phyloP scores from a whole-genome alignment of 2,888 invertebrate genomes.

The Scaptomyza polygonia region DNA sequence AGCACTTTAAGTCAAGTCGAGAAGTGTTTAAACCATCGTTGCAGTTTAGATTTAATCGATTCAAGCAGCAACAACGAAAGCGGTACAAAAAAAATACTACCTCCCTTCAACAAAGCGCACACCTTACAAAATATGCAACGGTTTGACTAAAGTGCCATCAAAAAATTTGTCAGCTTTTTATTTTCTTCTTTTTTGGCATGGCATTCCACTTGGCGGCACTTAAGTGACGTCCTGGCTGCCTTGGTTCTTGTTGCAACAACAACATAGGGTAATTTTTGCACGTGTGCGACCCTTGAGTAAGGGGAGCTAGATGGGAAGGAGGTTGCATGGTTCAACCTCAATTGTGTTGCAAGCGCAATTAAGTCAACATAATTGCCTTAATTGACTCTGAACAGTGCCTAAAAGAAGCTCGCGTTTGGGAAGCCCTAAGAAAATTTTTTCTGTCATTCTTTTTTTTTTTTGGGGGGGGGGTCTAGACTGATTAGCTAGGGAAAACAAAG shows the following conservation, averaged over 20 bases:
- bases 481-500: slow-evolving; percentile 15
- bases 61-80: background rate
- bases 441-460: slow-evolving; percentile 4
- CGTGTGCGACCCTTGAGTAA: slow-evolving; percentile 52
- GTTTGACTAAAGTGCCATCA: slow-evolving; percentile 49
- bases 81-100: background rate
- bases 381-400: slow-evolving; percentile 69
- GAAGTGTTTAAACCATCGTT: too few relatives aligned
- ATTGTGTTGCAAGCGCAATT: slow-evolving; percentile 72
- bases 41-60: slow-evolving; percentile 18
- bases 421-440: slow-evolving; percentile 28
- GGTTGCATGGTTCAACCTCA: slow-evolving; percentile 20
- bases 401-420: slow-evolving; percentile 30
- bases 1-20: background rate
- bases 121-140: slow-evolving; percentile 31
- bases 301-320: background rate
- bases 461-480: slow-evolving; percentile 5
- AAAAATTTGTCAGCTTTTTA: slow-evolving; percentile 42
- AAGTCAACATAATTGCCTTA: slow-evolving; percentile 75
- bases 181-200: slow-evolving; percentile 42
- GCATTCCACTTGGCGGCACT: slow-evolving; percentile 73
- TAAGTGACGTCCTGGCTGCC: slow-evolving; percentile 47
- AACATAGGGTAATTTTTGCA: slow-evolving; percentile 67
- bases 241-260: slow-evolving; percentile 24
- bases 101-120: background rate